Evolutionary conservation across 2,797 vertebrate species (phyloP), one percentile per base, ranked within the genome.

Genomic region (Dromococcyx pavoninus): DNA sequence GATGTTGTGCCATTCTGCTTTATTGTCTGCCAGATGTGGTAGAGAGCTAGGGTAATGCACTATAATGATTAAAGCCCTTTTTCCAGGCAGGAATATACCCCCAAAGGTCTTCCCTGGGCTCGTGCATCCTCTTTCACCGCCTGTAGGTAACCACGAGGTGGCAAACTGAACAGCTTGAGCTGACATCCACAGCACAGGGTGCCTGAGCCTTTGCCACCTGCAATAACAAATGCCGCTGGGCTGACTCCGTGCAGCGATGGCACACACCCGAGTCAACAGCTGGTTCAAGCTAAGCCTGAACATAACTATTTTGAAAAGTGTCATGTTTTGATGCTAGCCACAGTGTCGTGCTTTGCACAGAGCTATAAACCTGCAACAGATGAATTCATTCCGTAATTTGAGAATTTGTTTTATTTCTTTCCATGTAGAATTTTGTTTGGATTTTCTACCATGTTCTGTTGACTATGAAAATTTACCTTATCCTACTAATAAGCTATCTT

Each of bases 61-160:
- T 56, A 2, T 71, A 62, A 81, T 28, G 11, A 77, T 33, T 80
- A 27, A 48, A 83, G 65, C 89, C 50, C 43, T 41, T 91, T 86
- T 81, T 74, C 56, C 33, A 37, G 48, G 13, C 33, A 66, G 71
- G 60, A 77, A 84, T 70, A 80, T 61, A 33, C 5, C 89, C 11
- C 5, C 13, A 43, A 72, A 51, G 5, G 54, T 71, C 32, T 91
- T 76, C 48, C 19, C 16, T 14, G 37, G 53, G 48, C 62, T 62
- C 17, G 25, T 37, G 41, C 67, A 67, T 79, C 60, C 33, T 73
- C 39, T 64, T 70, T 70, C 33, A 2, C 30, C 65, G 37, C 17
- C 37, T 32, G 54, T 30, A 72, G 61, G 46, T 62, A 83, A 32
- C 95, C 96, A 70, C 78, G 93, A 96, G 95, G 69, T 95, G 94